Conservation (phyloP, 2,888 invertebrate genomes). For the Cosmia pyralina region DNA sequence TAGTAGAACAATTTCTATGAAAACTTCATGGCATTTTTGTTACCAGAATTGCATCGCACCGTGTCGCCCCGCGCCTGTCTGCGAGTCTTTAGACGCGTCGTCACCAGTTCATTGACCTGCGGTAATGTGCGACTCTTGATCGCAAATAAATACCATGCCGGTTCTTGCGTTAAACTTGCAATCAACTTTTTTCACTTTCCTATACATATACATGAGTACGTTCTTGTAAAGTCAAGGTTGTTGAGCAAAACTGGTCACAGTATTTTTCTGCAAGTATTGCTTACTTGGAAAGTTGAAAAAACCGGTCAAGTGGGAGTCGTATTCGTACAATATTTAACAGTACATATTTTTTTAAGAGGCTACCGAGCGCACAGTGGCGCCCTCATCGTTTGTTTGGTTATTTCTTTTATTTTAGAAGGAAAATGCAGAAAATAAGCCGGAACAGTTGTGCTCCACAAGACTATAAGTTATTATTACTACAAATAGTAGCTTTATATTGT, state of each 20-base stretch:
- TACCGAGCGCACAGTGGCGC: no score
- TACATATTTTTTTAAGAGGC: no score
- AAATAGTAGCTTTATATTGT: no score
- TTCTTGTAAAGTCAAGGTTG: constrained; percentile 20
- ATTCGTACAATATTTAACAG: no score
- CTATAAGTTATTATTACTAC: no score
- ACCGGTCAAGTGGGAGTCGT: no score
- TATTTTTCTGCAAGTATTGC: neutral
- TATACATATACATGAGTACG: neutral
- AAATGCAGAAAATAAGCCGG: no score
- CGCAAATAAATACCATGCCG: neutral
- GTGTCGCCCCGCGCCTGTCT: neutral
- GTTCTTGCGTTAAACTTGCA: constrained; percentile 17
- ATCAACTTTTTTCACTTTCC: neutral
- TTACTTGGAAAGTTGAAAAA: neutral
- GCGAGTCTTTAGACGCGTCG: no score
- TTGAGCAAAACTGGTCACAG: neutral
- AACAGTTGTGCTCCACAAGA: no score
- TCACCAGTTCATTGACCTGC: constrained; percentile 8
- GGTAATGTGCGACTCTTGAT: neutral
- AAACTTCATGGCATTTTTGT: no score
- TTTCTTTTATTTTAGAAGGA: no score
- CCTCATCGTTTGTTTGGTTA: no score
- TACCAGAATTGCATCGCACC: neutral
- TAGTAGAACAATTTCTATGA: neutral